phyloP scores from a whole-genome alignment of 2,797 vertebrate species.

The Poecilia wingei region DNA sequence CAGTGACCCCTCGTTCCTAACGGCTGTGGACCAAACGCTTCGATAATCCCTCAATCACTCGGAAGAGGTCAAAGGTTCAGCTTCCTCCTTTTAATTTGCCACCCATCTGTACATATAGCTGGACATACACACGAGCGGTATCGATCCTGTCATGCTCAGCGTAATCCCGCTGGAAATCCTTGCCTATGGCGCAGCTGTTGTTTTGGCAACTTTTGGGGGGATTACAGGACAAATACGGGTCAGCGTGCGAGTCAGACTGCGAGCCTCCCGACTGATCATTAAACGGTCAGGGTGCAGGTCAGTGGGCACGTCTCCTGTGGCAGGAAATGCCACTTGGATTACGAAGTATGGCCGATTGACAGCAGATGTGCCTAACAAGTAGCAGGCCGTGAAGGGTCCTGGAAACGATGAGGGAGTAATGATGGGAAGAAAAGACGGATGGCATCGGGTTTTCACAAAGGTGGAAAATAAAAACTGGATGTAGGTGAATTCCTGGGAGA shows the following conservation, averaged over 20 bases:
- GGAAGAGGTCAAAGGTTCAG: slow-evolving; percentile 3
- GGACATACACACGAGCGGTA: not conserved
- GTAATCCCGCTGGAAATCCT: slow-evolving; percentile 12
- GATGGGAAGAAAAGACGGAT: slow-evolving; percentile 40
- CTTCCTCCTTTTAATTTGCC: slow-evolving; percentile 7
- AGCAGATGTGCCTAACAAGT: slow-evolving; percentile 82
- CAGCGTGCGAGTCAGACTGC: slow-evolving; percentile 8
- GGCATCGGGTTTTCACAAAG: slow-evolving; percentile 19
- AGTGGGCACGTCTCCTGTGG: slow-evolving; percentile 52
- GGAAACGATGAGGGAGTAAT: slow-evolving; percentile 40
- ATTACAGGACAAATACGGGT: slow-evolving; percentile 34
- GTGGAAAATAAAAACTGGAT: slow-evolving; percentile 38
- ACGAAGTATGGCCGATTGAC: slow-evolving; percentile 77
- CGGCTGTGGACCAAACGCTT: not conserved
- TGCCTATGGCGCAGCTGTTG: slow-evolving; percentile 32
- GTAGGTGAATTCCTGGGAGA: slow-evolving; percentile 35
- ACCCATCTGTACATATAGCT: slow-evolving; percentile 7
- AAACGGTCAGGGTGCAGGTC: slow-evolving; percentile 51
- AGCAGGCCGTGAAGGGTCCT: slow-evolving; percentile 59
- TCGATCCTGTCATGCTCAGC: slow-evolving; percentile 10
- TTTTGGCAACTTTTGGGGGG: slow-evolving; percentile 32
- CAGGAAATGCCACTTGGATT: slow-evolving; percentile 83
- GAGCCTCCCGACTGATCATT: slow-evolving; percentile 35
- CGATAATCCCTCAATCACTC: not conserved
- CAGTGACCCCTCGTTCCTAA: not conserved